Conservation (phyloP, 2,888 invertebrate species). For the Mactromeris polynyma region DNA sequence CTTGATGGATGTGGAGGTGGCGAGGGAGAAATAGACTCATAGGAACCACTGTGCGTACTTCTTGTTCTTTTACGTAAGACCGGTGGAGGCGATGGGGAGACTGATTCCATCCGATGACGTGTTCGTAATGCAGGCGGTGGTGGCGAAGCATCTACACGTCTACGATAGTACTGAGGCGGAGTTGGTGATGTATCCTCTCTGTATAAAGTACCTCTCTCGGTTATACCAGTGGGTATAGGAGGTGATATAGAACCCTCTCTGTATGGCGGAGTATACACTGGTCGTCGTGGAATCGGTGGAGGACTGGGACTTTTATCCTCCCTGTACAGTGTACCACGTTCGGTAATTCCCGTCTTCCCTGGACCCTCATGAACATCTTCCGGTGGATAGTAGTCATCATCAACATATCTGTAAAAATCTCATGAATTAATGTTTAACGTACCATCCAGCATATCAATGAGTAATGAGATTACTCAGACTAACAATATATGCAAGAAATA, state of each 20-base stretch:
- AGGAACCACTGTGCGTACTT: conserved; percentile 50
- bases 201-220: conserved; percentile 66
- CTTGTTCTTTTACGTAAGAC: conserved; percentile 49
- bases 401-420: conserved; percentile 44
- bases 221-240: conserved; percentile 62
- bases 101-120: conserved; percentile 49
- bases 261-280: conserved; percentile 50
- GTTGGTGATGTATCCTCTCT: conserved; percentile 59
- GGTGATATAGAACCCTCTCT: conserved; percentile 59
- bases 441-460: too few species aligned
- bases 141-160: conserved; percentile 48
- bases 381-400: conserved; percentile 53
- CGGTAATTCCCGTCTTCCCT: conserved; percentile 67
- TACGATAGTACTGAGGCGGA: conserved; percentile 56
- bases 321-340: conserved; percentile 62
- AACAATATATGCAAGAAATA: too few species aligned
- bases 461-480: too few species aligned
- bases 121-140: conserved; percentile 55
- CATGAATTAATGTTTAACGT: neutral
- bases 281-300: conserved; percentile 55
- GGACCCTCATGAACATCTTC: conserved; percentile 66
- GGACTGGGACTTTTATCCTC: conserved; percentile 65
- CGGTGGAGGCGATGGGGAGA: conserved; percentile 63
- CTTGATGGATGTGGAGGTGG: conserved; percentile 50
- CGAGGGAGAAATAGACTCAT: conserved; percentile 65